Evolutionary conservation across 1,140 invertebrate genomes (phyloP).

Genomic region (Portunus trituberculatus): DNA sequence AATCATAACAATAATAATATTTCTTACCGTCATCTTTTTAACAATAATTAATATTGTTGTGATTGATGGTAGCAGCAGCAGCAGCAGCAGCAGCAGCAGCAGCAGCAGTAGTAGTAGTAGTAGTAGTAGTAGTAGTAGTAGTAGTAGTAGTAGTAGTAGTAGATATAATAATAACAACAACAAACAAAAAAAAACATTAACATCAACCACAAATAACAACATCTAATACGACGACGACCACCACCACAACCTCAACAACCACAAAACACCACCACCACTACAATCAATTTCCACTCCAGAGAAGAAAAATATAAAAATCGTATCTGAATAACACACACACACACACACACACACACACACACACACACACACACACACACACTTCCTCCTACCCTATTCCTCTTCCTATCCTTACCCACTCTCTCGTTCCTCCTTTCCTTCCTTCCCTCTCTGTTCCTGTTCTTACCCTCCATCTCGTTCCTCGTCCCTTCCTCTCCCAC

Average conservation of each 20-base stretch:
- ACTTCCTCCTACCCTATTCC: no score
- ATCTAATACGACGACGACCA: no score
- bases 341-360: no score
- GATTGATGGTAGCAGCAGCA: conserved; percentile 29
- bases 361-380: neutral
- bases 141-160: conserved; percentile 38
- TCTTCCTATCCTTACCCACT: neutral
- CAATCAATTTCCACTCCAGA: no score
- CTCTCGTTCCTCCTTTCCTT: neutral
- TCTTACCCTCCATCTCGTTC: neutral
- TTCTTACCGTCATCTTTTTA: no score
- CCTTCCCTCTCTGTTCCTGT: neutral
- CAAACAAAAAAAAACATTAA: no score
- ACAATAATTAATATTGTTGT: neutral
- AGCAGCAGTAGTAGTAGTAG: neutral
- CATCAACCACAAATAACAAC: no score
- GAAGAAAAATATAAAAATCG: no score
- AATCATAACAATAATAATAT: no score
- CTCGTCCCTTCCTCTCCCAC: neutral
- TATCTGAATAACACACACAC: neutral
- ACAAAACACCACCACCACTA: no score
- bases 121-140: conserved; percentile 33
- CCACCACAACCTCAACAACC: no score
- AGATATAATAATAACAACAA: no score
- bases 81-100: neutral